Base-by-base conservation (phyloP, 2,113 vertebrate genomes). In the Cynoglossus semilaevis region DNA sequence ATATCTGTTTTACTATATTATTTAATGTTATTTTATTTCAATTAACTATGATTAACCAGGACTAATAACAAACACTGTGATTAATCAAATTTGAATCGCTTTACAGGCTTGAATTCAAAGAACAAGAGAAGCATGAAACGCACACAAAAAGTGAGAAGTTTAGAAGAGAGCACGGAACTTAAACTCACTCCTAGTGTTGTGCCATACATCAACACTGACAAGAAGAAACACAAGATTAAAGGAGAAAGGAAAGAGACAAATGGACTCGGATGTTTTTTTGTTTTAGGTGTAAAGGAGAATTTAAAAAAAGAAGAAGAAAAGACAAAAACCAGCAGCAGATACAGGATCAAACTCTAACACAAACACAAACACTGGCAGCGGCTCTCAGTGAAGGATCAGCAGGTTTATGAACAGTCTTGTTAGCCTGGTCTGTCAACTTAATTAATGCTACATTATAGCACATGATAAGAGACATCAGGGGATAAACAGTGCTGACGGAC, bases 201-300 rank as follows among this genome's bases (percentile, higher is more conserved):
- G 29, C 35, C 5, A 8, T 58, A 73, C 60, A 68, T 72, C 63
- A 55, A 40, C 74, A 13, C 2, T 70, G 65, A 73, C 6, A 14
- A 48, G 46, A 14, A 50, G 48, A 12, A 15, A 15, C 48, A 18
- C 2, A 9, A 43, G 17, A 76, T 46, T 54, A 47, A 70, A 69
- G 35, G 15, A 10, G 55, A 35, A 49, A 19, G 9, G 59, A 67
- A 44, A 51, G 18, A 63, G 58, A 66, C 3, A 1, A 51, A 59
- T 61, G 61, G 45, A 49, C 0, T 8, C 11, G 6, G 17, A 67
- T 37, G 35, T 38, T 12, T 38, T 38, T 41, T 38, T 12, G 2
- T 38, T 41, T 50, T 46, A 46, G 38, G 57, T 18, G 51, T n/a
- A 6, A 60, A 74, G 52, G 54, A 60, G n/a, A n/a, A n/a, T n/a